A percentile compares a stretch with the other conserved stretches of the same genome.
Conservation (phyloP, 2,888 invertebrate species). For the Andrena dorsata region DNA sequence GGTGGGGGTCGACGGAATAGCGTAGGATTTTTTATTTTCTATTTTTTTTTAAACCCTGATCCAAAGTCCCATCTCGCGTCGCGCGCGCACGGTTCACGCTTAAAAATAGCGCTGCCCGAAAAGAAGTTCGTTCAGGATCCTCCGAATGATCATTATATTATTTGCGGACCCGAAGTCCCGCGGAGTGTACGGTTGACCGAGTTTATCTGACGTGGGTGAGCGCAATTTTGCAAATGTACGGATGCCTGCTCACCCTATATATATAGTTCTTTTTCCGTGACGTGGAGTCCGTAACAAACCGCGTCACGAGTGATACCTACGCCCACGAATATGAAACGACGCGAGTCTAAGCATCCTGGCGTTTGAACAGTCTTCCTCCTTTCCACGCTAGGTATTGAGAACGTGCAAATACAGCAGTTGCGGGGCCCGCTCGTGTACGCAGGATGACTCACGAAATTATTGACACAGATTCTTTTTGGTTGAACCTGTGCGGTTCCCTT, state of each 20-base stretch:
- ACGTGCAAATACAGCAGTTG: not conserved
- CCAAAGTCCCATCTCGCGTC: not conserved
- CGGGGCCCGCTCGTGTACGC: too few species aligned
- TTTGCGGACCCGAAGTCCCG: slow-evolving; percentile 19
- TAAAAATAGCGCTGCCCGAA: slow-evolving; percentile 8
- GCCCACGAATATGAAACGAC: slow-evolving; percentile 30
- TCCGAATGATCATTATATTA: slow-evolving; percentile 20
- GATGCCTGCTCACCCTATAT: slow-evolving; percentile 27
- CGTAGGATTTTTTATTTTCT: too few species aligned
- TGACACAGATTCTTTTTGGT: too few species aligned
- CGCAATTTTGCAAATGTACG: not conserved
- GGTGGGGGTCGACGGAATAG: too few species aligned
- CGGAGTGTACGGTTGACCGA: slow-evolving; percentile 22
- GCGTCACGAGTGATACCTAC: slow-evolving; percentile 47
- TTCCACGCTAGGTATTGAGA: not conserved
- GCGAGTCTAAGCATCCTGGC: not conserved
- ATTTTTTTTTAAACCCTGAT: not conserved
- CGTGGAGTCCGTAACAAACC: slow-evolving; percentile 47
- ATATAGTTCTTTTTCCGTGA: slow-evolving; percentile 51
- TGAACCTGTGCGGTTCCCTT: too few species aligned
- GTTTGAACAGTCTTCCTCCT: not conserved
- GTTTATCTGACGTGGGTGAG: slow-evolving; percentile 36
- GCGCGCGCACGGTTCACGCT: not conserved
- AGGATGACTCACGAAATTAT: too few species aligned
- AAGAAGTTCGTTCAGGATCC: slow-evolving; percentile 4